Evolutionary conservation across 2,888 invertebrate genomes (phyloP), one percentile per base, ranked within the genome.

Genomic region (Plagodis dolabraria): DNA sequence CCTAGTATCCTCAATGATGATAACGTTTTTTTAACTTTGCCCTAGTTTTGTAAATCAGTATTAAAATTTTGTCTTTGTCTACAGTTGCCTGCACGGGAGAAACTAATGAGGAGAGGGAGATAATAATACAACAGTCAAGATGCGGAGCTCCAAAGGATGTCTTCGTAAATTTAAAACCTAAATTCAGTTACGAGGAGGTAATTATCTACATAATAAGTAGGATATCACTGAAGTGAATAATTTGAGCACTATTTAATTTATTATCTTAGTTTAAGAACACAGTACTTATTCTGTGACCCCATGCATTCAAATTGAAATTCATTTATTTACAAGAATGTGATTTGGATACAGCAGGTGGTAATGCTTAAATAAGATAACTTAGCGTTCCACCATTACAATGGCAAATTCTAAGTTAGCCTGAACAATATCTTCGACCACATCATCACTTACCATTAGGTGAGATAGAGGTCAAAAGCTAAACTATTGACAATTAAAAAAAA

Each of bases 91-190:
- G 91, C 68, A 79, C 81, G 33, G 72, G 76, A 61, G 82, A 82
- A 9, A 77, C n/a, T n/a, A 35, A 84, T 47, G 72, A 71, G 6
- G 73, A 80, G 48, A 75, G 89, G 33, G 83, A 82, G 59, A 80
- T 81, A 58, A 75, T 89, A 33, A 87, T 92, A 43, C 79, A 86
- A 57, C 80, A 88, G 55, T 84, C 92, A 10, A 83, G 77, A 63
- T 92, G 92, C 59, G 90, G 91, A 9, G 81, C 79, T 9, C 92
- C 92, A 6, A 87, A 85, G 68, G 90, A 90, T 38, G 86, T 87
- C 35, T 92, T 91, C 74, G 76, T 86, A n/a, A 79, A 82, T 53
- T 72, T 92, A 44, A 80, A 82, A 12, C 78, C 81, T 1, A 76
- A 79, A 60, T 81, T 79, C 33, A 80, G 85, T 6, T 83, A 88